Base-by-base conservation (phyloP, 1,140 invertebrate genomes). In the Matsumurasca onukii region DNA sequence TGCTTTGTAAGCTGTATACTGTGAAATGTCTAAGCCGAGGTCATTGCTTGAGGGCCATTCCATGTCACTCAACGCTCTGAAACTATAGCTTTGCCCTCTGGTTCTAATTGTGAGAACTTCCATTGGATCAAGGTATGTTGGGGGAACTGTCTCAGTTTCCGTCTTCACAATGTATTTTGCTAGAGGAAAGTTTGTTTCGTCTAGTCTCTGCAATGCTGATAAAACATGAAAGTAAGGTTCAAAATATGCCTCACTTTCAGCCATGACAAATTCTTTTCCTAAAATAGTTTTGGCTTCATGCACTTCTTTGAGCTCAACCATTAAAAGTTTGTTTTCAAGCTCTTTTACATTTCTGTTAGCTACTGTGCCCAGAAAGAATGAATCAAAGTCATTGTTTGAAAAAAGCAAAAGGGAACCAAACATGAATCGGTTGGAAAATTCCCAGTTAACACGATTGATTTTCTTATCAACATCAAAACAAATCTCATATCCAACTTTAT, bases 181-280 rank as follows among this genome's bases (percentile, higher is more conserved):
- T 84, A 91, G 85, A 0, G 88, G 83, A 74, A 91, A 85, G 62
- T 83, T 77, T 3, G 82, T 71, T 0, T 80, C 75, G 30, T 77
- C 76, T 31, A 85, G 82, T 2, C 78, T 78, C 73, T 88, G 82
- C 1, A 91, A 73, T 13, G 83, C 86, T 63, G 82, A 84, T 31
- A 89, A 78, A 0, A 88, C 84, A 39, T 85, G 85, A 55, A 82
- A 80, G 74, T 91, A 91, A 0, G 89, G 86, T 73, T 89, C 86
- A 76, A 88, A 90, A 73, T 88, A 90, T 12, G 86, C 84, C 67
- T 84, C 84, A 31, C 84, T 84, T 76, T 90, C 86, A 22, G 88
- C 81, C 87, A 91, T 86, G 1, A 83, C 76, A 69, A 84, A 85
- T 12, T 77, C 62, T 25, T 45, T 39, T 22, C 39, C 39, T 39